Conservation (phyloP, 2,888 invertebrate genomes). For the Orthosia gothica region DNA sequence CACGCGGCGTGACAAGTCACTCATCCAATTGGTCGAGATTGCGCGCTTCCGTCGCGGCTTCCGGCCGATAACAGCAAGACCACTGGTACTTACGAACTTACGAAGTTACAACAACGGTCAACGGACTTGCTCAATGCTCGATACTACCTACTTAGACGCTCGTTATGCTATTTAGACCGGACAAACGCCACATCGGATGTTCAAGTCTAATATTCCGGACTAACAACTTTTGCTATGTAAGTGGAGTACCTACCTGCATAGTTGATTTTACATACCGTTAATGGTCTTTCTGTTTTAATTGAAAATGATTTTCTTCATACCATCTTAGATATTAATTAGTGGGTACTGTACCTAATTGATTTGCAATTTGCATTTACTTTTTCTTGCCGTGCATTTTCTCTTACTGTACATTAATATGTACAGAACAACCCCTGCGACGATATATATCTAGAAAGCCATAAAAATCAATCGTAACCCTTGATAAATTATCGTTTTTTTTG, state of each 20-base stretch:
- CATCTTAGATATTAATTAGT: background rate
- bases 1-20: conserved; percentile 86
- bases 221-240: conserved; percentile 35
- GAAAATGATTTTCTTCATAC: background rate
- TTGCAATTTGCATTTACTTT: background rate
- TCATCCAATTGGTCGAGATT: conserved; percentile 91
- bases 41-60: conserved; percentile 89
- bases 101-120: conserved; percentile 85
- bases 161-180: conserved; percentile 64
- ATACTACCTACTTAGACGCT: conserved; percentile 66
- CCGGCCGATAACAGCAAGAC: conserved; percentile 90
- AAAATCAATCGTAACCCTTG: background rate
- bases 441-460: background rate
- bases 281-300: background rate
- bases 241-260: conserved; percentile 4
- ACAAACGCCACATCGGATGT: conserved; percentile 64
- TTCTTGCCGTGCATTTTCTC: background rate
- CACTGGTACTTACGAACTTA: conserved; percentile 71
- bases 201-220: conserved; percentile 62
- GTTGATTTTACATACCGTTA: conserved; percentile 10
- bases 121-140: conserved; percentile 79
- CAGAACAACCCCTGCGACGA: background rate
- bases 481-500: background rate
- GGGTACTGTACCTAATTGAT: background rate
- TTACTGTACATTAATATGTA: background rate